Base-by-base conservation (phyloP, 1,140 invertebrate species). In the Antheraea pernyi region DNA sequence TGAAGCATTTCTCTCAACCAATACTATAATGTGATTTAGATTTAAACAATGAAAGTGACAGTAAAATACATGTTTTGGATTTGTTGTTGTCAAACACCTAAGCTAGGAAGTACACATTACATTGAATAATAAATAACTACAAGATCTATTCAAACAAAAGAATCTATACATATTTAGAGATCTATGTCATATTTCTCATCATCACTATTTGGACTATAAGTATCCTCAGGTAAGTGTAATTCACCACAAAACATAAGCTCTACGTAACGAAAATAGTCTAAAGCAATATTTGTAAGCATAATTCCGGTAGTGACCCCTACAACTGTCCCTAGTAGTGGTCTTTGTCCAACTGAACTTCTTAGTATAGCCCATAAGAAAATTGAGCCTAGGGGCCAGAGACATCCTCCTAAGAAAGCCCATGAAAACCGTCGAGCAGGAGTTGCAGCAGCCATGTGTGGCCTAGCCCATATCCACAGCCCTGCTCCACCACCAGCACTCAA, bases 121-220 rank as follows among this genome's bases (percentile, higher is more conserved):
- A 53, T 0, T 53, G 16, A 7, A 13, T 53, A 1, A 53, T 53
- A 16, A 13, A 13, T 9, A 42, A 11, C 39, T 42, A 42, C 39
- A 42, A 42, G 39, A 11, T 11, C 11, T 42, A 42, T 42, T 42
- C 11, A 42, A 0, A 30, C 1, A 30, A 42, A 4, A 42, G 7
- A 42, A 10, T 3, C 0, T 7, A 62, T 75, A 30, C 48, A 59
- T 36, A 61, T 67, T 85, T 83, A 93, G 64, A 91, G 79, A 80
- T 93, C 91, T 83, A 90, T 88, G 76, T 93, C 89, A 86, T 92
- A 93, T 80, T 91, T 92, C 76, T 93, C 91, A 83, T 93, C 92
- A 81, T 92, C 92, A 89, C 91, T 92, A 61, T 91, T 87, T 18
- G 89, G 88, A 30, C 80, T 89, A 70, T 86, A 92, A 58, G 84